Percentiles rank a stretch among this genome's conserved stretches.
Conservation (phyloP, 2,113 vertebrate genomes). For the Abramis brama region DNA sequence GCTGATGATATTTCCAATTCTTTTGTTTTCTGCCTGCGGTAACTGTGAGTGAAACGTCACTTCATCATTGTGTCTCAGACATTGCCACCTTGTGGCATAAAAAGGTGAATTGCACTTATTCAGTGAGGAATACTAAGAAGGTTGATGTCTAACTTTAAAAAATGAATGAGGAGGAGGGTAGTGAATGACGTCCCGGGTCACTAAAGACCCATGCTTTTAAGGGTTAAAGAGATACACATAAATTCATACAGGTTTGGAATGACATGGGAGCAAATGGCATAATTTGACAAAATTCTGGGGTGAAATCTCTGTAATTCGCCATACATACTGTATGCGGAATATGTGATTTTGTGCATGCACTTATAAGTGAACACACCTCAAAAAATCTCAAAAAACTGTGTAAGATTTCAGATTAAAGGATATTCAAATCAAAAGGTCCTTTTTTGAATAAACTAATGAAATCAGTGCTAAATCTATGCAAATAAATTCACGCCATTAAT, state of each 20-base stretch:
- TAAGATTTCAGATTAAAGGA: conserved; percentile 3
- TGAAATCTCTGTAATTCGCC: background rate
- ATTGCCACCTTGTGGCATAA: too few species aligned
- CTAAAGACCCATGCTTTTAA: too few species aligned
- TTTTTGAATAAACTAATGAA: conserved; percentile 86
- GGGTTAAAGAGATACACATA: background rate
- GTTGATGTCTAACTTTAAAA: too few species aligned
- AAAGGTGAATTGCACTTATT: too few species aligned
- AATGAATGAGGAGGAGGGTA: too few species aligned
- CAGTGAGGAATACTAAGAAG: too few species aligned
- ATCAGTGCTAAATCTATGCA: conserved; percentile 97
- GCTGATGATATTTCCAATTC: too few species aligned
- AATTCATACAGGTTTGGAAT: background rate
- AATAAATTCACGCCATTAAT: conserved; percentile 97
- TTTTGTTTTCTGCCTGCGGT: too few species aligned
- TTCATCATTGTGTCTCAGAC: too few species aligned
- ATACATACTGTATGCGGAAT: background rate
- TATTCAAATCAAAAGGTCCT: conserved; percentile 8
- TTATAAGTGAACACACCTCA: background rate
- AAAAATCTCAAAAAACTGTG: background rate
- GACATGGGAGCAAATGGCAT: background rate
- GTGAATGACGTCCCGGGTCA: too few species aligned
- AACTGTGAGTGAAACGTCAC: too few species aligned
- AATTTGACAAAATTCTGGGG: background rate
- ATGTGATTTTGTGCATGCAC: background rate